Evolutionary conservation across 2,797 vertebrate genomes (phyloP).

Genomic region (Pseudochirops cupreus): DNA sequence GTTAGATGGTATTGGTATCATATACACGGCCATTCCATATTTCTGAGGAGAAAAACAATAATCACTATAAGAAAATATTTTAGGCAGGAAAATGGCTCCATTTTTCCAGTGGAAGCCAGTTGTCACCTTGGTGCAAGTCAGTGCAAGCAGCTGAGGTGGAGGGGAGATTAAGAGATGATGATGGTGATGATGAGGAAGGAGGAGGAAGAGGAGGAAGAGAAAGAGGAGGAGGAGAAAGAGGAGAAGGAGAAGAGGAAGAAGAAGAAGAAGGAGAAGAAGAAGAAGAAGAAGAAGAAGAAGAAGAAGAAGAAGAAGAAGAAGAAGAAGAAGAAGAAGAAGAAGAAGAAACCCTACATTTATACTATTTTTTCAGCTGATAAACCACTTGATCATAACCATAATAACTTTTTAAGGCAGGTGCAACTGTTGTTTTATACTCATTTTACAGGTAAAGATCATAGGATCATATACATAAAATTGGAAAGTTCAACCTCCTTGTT

Average conservation of each 20-base stretch:
- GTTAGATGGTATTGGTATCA: neutral
- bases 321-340: no score
- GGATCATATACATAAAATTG: neutral
- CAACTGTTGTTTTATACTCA: neutral
- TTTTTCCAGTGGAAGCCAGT: neutral
- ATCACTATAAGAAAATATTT: slow-evolving; percentile 35
- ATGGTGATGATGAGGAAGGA: neutral
- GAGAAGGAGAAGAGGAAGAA: no score
- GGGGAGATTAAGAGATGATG: neutral
- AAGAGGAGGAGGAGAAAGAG: no score
- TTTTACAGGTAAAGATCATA: neutral
- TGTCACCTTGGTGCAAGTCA: neutral
- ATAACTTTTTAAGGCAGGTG: neutral
- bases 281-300: accelerated
- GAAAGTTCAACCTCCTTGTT: neutral
- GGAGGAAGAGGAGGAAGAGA: neutral
- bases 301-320: no score
- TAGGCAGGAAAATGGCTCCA: neutral
- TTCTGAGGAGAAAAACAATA: slow-evolving; percentile 26
- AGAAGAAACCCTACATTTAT: neutral
- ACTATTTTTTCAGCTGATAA: neutral
- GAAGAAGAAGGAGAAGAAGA: neutral
- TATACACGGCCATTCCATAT: neutral
- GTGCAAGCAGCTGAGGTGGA: neutral
- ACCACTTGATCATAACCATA: neutral